Conservation (phyloP, 2,113 vertebrate species). For the Scalopus aquaticus region DNA sequence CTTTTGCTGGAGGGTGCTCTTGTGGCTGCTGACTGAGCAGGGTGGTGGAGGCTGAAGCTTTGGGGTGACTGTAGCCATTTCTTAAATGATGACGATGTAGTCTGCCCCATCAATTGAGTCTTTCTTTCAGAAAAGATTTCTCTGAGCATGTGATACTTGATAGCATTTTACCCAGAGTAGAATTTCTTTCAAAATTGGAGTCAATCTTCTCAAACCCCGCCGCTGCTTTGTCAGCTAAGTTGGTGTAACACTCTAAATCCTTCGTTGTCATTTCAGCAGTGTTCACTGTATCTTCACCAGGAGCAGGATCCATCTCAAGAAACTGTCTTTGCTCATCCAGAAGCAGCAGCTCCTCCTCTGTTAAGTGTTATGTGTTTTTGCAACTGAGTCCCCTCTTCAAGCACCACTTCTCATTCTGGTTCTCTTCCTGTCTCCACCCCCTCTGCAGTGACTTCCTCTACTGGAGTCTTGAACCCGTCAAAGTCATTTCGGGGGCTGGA, state of each 20-base stretch:
- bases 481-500: background rate
- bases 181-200: background rate
- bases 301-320: background rate
- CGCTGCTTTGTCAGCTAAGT: background rate
- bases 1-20: background rate
- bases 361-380: background rate
- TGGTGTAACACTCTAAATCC: background rate
- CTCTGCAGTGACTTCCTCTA: background rate
- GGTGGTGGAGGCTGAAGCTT: background rate
- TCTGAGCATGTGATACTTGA: background rate
- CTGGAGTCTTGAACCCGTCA: background rate
- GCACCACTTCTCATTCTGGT: background rate
- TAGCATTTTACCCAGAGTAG: background rate
- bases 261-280: background rate
- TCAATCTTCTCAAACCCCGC: no score
- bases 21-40: background rate
- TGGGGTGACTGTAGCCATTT: background rate
- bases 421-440: background rate
- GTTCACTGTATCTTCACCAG: background rate
- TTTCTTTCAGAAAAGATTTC: background rate
- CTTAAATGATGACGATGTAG: background rate
- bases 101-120: background rate
- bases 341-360: background rate
- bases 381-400: no score
- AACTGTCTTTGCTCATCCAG: background rate